Evolutionary conservation across 2,888 invertebrate genomes (phyloP), one percentile per base, ranked within the genome.

Genomic region (Ceratothoa steindachneri): DNA sequence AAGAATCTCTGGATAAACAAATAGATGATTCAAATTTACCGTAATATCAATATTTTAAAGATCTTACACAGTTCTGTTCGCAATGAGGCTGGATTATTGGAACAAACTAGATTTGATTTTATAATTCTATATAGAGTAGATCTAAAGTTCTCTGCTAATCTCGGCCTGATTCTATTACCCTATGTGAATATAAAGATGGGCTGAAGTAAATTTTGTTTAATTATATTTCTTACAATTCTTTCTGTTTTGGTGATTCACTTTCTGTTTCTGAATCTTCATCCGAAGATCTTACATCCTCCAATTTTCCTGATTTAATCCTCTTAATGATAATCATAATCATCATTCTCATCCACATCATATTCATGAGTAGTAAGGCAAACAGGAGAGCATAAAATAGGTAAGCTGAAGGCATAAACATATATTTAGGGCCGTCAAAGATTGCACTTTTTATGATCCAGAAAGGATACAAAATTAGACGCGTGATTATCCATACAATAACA

Each of bases 371-470:
- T 2, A 79, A 69, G 2, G 30, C 66, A 15, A 30, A 66, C 30
- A 79, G 30, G 0, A 79, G 67, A 31, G 28, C 28, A 55, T 71
- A 60, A 70, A 72, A 79, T 15, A 79, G n/a, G 29, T 68, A 74
- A 19, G 73, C 71, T 0, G 76, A 74, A 9, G 69, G 73, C 30
- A 74, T 74, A 66, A 73, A 73, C 73, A 69, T 73, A 27, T 73
- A 73, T 15, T 65, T 29, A 28, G 69, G 64, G 30, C 29, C 55
- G 30, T 69, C 67, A 22, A 64, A 67, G 28, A 73, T 67, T 15
- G 90, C 91, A 91, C 86, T 90, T 90, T 80, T 93, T 90, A 78
- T 60, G 81, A 94, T 92, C 87, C 93, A 91, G 83, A 91, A 90
- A 69, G 98, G 98, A 85, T 89, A 98, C 80, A 95, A 88, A 55